These are phyloP conservation scores for Tachina lurida DNA, from an alignment of 2,888 invertebrate genomes.

Conservation along the genomic window DNA sequence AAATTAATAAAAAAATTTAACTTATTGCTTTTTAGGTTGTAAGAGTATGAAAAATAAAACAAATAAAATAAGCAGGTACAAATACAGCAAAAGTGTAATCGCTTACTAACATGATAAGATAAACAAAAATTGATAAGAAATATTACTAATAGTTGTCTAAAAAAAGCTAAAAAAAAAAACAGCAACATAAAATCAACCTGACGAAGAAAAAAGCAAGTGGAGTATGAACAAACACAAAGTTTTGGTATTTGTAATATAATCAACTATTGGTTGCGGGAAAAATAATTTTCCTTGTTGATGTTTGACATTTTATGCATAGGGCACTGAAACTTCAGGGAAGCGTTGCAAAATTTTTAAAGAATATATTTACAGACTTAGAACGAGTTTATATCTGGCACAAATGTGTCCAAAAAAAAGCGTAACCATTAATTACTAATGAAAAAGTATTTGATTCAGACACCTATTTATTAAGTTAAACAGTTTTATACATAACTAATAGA, in stretches of 20 bases:
- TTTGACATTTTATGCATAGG: no score
- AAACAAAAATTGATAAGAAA: slow-evolving; percentile 4
- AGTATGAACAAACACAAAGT: neutral
- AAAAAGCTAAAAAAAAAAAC: neutral
- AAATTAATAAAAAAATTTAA: neutral
- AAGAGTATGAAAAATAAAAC: neutral
- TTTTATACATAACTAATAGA: no score
- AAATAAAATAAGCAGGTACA: neutral
- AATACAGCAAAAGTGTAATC: slow-evolving; percentile 8
- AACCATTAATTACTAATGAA: no score
- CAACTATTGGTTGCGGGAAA: neutral
- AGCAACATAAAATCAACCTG: slow-evolving; percentile 11
- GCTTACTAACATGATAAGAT: slow-evolving; percentile 30
- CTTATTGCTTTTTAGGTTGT: neutral
- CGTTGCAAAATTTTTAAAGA: no score
- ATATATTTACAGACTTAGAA: no score
- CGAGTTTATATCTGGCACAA: no score
- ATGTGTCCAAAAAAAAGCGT: no score
- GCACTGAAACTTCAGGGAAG: no score
- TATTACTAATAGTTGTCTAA: slow-evolving; percentile 30
- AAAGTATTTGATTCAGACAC: no score
- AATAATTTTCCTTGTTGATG: neutral
- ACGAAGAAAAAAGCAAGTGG: slow-evolving; percentile 1
- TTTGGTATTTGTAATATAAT: no score
- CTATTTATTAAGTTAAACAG: no score